Evolutionary conservation across 2,888 invertebrate species (phyloP).

Genomic region (Eucera pruinosa): DNA sequence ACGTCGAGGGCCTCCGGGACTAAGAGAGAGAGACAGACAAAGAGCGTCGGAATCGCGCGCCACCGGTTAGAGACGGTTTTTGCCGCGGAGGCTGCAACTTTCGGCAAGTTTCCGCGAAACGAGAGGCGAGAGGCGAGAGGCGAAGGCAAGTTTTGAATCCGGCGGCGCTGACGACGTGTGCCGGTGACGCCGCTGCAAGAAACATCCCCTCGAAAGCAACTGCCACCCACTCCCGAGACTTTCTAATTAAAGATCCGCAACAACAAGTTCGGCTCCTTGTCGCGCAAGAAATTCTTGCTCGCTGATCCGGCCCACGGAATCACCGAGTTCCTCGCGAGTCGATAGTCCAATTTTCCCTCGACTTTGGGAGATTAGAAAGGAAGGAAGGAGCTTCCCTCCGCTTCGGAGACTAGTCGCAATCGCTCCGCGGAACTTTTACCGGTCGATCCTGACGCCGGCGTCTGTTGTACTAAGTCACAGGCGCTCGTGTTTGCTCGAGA

Average conservation of each 20-base stretch:
- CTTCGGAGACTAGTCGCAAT: not conserved
- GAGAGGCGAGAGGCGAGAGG: conserved; percentile 31
- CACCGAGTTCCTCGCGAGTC: conserved; percentile 2
- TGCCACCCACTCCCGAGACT: conserved; percentile 64
- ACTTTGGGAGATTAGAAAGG: no score
- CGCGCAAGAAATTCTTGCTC: conserved; percentile 66
- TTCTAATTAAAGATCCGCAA: conserved; percentile 82
- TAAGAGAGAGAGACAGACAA: not conserved
- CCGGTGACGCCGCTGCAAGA: conserved; percentile 75
- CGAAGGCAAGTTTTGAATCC: conserved; percentile 77
- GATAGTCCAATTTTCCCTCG: conserved; percentile 2
- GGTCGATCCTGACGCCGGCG: not conserved
- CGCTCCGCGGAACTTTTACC: conserved; percentile 3
- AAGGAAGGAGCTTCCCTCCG: no score
- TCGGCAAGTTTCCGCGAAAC: conserved; percentile 74
- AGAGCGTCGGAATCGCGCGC: conserved; percentile 73
- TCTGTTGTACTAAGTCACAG: conserved; percentile 1
- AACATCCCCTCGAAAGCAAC: conserved; percentile 64
- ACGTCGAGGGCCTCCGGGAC: conserved; percentile 60
- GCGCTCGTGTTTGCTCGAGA: conserved; percentile 25
- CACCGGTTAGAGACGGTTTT: conserved; percentile 71
- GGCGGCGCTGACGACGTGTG: conserved; percentile 74
- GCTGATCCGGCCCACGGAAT: conserved; percentile 34
- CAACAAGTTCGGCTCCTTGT: conserved; percentile 74
- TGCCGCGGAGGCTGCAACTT: conserved; percentile 72